These are phyloP conservation scores for Cyrtorhinus lividipennis DNA, from an alignment of 1,140 invertebrate genomes.

Conservation along the genomic window DNA sequence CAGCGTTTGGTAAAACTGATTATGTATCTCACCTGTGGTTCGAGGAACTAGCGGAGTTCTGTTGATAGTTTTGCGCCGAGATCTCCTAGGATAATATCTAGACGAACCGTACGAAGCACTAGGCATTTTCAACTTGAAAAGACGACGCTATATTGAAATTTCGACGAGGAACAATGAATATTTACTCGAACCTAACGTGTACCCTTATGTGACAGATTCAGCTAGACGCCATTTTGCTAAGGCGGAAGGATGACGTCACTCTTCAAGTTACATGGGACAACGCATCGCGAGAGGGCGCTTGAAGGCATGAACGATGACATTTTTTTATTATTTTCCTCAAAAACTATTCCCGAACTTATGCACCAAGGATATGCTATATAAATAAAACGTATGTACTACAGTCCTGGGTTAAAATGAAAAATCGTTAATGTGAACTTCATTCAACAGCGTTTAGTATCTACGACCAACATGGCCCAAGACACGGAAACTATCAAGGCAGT, in stretches of 20 bases:
- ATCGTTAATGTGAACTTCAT: no score
- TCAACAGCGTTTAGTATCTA: no score
- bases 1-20: conserved; percentile 6
- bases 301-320: no score
- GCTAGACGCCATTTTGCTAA: conserved; percentile 16
- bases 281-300: no score
- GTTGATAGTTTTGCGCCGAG: conserved; percentile 69
- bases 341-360: no score
- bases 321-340: no score
- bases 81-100: conserved; percentile 69
- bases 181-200: neutral
- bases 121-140: conserved; percentile 49
- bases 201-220: conserved; percentile 14
- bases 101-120: conserved; percentile 77
- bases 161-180: conserved; percentile 7
- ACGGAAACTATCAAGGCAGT: no score
- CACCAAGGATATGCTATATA: no score
- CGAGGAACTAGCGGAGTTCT: conserved; percentile 64
- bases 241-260: conserved; percentile 19
- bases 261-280: conserved; percentile 2
- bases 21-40: conserved; percentile 49
- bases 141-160: neutral
- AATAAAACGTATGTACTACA: no score
- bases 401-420: no score
- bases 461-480: no score